Conservation (phyloP, 2,113 vertebrate genomes). For the Callionymus lyra region DNA sequence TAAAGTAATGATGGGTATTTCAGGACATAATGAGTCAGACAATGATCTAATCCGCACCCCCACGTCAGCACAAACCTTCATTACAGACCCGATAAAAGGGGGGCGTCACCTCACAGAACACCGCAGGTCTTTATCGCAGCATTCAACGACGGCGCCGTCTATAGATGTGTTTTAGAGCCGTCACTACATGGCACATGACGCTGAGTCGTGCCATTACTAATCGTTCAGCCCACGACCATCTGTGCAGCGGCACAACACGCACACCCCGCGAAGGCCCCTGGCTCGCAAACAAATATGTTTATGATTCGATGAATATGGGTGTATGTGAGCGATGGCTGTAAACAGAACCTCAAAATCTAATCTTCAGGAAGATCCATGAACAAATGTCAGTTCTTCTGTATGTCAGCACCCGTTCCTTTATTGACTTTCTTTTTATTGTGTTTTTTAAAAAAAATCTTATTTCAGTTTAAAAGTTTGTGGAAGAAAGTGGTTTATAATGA, state of each 20-base stretch:
- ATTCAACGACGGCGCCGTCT: slow-evolving; percentile 28
- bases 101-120: slow-evolving; percentile 27
- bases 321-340: no score
- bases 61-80: slow-evolving; percentile 42
- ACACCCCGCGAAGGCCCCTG: slow-evolving; percentile 10
- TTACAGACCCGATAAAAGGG: slow-evolving; percentile 26
- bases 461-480: no score
- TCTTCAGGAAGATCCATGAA: no score
- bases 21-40: slow-evolving; percentile 29
- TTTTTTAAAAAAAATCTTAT: no score
- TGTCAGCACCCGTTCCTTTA: no score
- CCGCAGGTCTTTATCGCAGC: slow-evolving; percentile 38
- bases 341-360: no score
- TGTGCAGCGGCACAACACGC: slow-evolving; percentile 30
- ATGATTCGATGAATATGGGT: slow-evolving; percentile 6
- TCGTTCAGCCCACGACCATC: slow-evolving; percentile 48
- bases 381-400: no score
- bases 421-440: no score
- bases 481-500: no score
- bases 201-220: slow-evolving; percentile 31
- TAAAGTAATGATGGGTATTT: slow-evolving; percentile 44
- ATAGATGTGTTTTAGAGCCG: slow-evolving; percentile 17
- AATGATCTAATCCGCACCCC: slow-evolving; percentile 44
- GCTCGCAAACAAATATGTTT: slow-evolving; percentile 24
- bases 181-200: slow-evolving; percentile 4